These are phyloP conservation scores for Margarornis squamiger DNA, from an alignment of 2,797 vertebrate genomes.

Conservation along the genomic window DNA sequence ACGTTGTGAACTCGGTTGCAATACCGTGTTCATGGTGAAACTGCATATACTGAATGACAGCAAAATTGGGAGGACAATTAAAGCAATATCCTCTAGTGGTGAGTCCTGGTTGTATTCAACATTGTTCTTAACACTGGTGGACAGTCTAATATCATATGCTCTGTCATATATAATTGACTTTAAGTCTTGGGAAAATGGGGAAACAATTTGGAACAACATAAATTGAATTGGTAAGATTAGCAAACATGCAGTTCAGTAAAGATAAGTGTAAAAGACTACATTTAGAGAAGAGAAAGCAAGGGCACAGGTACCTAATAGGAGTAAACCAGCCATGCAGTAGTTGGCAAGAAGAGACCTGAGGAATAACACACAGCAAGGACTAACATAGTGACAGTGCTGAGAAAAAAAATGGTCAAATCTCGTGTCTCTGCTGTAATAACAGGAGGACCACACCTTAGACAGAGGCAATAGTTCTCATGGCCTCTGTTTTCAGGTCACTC, in stretches of 20 bases:
- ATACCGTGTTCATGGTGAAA: background rate
- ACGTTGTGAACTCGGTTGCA: background rate
- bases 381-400: background rate
- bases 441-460: background rate
- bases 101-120: background rate
- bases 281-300: background rate
- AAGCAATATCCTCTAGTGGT: background rate
- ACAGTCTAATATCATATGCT: background rate
- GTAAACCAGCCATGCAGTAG: background rate
- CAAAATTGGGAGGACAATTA: background rate
- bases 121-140: background rate
- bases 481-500: background rate
- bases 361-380: background rate
- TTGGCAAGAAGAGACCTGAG: background rate
- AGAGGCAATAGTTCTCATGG: background rate
- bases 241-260: background rate
- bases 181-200: background rate
- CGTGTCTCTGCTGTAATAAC: background rate
- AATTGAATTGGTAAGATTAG: background rate
- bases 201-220: background rate
- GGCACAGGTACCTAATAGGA: background rate
- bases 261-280: background rate
- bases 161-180: background rate
- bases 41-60: background rate
- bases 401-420: background rate